phyloP scores from a whole-genome alignment of 2,113 vertebrate genomes.

The Propithecus coquereli region DNA sequence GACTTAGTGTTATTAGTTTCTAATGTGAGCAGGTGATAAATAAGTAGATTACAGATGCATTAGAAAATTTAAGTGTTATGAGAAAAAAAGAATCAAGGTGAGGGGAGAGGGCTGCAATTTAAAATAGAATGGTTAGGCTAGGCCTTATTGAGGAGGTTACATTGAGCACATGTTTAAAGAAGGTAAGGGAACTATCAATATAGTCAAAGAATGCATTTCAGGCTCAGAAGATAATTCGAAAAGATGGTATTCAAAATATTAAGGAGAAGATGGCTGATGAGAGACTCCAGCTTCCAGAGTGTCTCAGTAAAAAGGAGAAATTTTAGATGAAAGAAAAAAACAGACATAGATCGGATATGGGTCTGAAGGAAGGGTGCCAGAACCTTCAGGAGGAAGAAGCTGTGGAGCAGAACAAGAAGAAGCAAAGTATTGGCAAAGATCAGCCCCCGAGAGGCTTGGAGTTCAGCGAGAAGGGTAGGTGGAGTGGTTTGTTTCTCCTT shows the following conservation, averaged over 20 bases:
- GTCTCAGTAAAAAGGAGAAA: too few species aligned
- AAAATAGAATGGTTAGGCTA: not conserved
- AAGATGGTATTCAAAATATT: not conserved
- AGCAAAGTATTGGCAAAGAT: too few species aligned
- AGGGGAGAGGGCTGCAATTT: not conserved
- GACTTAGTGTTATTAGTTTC: not conserved
- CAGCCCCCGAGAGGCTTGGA: too few species aligned
- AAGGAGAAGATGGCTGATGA: not conserved
- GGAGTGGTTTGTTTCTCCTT: too few species aligned
- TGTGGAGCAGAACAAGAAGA: too few species aligned
- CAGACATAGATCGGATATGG: too few species aligned
- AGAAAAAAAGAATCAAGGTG: not conserved
- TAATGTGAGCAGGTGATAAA: not conserved
- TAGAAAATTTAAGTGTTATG: not conserved
- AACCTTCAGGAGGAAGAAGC: too few species aligned
- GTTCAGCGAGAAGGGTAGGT: too few species aligned
- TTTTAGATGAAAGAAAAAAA: too few species aligned
- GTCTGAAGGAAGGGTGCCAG: too few species aligned
- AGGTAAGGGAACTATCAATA: not conserved
- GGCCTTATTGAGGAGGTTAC: not conserved
- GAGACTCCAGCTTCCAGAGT: too few species aligned
- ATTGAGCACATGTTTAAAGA: not conserved
- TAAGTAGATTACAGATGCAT: not conserved
- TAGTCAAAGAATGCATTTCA: not conserved
- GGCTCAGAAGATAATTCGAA: not conserved